A percentile compares a stretch with the other conserved stretches of the same genome.
Conservation (phyloP, 2,797 vertebrate species). For the Mastacembelus armatus region DNA sequence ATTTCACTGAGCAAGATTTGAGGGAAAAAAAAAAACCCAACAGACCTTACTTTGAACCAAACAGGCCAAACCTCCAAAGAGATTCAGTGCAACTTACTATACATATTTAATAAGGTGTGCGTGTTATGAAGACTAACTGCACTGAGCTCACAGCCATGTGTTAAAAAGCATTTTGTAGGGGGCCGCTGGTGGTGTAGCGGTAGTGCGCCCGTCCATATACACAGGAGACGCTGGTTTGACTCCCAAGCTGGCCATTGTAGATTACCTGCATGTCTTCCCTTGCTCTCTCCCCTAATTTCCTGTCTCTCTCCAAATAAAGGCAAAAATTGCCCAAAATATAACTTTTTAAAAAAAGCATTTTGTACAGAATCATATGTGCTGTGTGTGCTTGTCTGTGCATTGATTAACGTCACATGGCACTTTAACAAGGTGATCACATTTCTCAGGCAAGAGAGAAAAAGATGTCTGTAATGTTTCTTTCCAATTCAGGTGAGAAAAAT, state of each 20-base stretch:
- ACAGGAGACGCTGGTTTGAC: no score
- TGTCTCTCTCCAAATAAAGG: no score
- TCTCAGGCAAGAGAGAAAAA: slow-evolving; percentile 2
- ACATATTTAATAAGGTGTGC: slow-evolving; percentile 71
- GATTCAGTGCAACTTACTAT: slow-evolving; percentile 58
- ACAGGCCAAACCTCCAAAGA: slow-evolving; percentile 67
- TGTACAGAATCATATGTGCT: slow-evolving; percentile 33
- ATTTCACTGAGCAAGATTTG: slow-evolving; percentile 48
- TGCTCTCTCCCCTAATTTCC: no score
- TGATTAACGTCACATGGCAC: slow-evolving; percentile 22
- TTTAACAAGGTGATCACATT: slow-evolving; percentile 6
- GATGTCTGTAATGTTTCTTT: slow-evolving; percentile 1
- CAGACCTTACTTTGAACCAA: slow-evolving; percentile 69
- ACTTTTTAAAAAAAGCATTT: no score
- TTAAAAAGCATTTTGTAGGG: no score
- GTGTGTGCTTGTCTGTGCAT: slow-evolving; percentile 29
- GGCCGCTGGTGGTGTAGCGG: no score
- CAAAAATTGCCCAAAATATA: no score
- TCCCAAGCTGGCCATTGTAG: no score
- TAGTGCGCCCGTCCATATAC: no score
- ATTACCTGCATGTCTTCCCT: no score
- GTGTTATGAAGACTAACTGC: slow-evolving; percentile 43
- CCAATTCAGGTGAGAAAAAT: slow-evolving; percentile 5
- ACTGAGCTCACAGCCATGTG: slow-evolving; percentile 26
- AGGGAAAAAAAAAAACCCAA: slow-evolving; percentile 14